These are phyloP conservation scores for Harpalus rubripes DNA, from an alignment of 2,888 invertebrate species.

Conservation along the genomic window DNA sequence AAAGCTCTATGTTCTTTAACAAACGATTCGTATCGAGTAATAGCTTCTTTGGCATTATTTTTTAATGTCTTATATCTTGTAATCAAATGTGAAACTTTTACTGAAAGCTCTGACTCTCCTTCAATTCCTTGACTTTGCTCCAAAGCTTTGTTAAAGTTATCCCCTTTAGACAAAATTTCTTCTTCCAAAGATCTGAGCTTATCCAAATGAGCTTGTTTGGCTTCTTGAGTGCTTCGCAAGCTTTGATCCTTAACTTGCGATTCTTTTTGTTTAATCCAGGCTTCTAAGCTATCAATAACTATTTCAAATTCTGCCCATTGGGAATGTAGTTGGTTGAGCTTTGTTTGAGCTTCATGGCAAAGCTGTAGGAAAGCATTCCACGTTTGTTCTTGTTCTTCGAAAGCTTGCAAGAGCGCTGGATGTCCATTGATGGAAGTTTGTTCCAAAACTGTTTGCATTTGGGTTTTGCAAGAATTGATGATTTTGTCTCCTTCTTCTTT, in stretches of 20 bases:
- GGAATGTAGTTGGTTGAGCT: slow-evolving; percentile 86
- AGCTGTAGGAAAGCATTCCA: slow-evolving; percentile 88
- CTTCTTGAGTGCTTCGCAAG: slow-evolving; percentile 90
- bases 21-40: slow-evolving; percentile 89
- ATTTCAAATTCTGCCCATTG: slow-evolving; percentile 91
- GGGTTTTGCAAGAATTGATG: slow-evolving; percentile 84
- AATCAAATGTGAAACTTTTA: slow-evolving; percentile 87
- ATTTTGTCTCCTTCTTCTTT: slow-evolving; percentile 86
- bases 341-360: slow-evolving; percentile 85
- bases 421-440: slow-evolving; percentile 90
- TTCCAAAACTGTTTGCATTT: slow-evolving; percentile 85
- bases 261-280: slow-evolving; percentile 93
- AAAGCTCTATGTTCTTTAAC: slow-evolving; percentile 92
- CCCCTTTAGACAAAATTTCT: slow-evolving; percentile 84
- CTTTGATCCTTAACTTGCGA: slow-evolving; percentile 92
- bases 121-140: slow-evolving; percentile 86
- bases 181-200: slow-evolving; percentile 86
- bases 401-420: slow-evolving; percentile 85
- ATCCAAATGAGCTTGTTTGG: slow-evolving; percentile 88
- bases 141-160: slow-evolving; percentile 84
- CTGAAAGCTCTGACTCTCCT: slow-evolving; percentile 86
- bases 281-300: slow-evolving; percentile 87
- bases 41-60: slow-evolving; percentile 90
- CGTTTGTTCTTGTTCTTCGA: slow-evolving; percentile 85
- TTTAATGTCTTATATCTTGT: slow-evolving; percentile 90